These are phyloP conservation scores for Melanocharis versteri DNA, from an alignment of 2,113 vertebrate species.

Conservation along the genomic window DNA sequence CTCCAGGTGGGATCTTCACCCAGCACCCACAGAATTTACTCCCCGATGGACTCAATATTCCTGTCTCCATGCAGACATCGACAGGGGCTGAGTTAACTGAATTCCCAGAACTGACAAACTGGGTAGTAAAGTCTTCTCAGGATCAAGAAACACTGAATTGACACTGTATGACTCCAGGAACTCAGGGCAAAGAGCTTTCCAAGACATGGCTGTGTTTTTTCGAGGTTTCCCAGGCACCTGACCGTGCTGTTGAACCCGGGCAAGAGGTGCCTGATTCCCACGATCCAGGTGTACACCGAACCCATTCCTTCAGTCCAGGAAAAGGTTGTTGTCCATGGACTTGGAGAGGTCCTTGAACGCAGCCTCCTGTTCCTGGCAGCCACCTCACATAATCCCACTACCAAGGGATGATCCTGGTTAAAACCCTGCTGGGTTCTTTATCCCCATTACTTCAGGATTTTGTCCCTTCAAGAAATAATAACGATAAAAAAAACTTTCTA, in stretches of 20 bases:
- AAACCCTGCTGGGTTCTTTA: not conserved
- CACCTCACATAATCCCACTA: not conserved
- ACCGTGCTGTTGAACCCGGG: not conserved
- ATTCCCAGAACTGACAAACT: not conserved
- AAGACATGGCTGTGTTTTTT: not conserved
- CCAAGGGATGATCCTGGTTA: not conserved
- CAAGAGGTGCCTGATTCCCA: not conserved
- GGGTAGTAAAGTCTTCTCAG: not conserved
- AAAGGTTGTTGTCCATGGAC: not conserved
- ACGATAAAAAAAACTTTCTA: not conserved
- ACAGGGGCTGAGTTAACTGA: not conserved
- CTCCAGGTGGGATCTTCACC: not conserved
- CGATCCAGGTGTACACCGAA: rapidly evolving
- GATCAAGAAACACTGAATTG: not conserved
- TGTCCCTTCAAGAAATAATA: not conserved
- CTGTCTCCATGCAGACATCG: not conserved
- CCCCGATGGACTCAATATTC: not conserved
- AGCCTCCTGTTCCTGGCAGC: not conserved
- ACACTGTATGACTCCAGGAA: not conserved
- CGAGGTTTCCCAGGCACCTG: not conserved
- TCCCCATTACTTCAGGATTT: not conserved
- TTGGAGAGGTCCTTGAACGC: not conserved
- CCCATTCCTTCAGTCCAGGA: not conserved
- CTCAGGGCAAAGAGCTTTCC: not conserved
- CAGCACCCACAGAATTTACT: not conserved